These are phyloP conservation scores for Microtus oregoni DNA, from an alignment of 2,113 vertebrate genomes.

Conservation along the genomic window DNA sequence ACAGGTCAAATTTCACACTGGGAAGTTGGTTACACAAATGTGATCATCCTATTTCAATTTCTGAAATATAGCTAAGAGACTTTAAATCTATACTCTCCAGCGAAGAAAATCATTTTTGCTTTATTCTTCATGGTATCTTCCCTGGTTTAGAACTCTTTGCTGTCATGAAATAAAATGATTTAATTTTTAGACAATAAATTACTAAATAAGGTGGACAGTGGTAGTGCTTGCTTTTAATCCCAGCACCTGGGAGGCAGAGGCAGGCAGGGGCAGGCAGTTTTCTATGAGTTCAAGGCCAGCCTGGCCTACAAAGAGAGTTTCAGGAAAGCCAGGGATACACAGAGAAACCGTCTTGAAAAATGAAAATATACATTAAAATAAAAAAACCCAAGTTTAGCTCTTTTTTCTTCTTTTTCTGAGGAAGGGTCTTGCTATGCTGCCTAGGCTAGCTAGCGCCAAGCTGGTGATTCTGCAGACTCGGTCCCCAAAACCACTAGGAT, in stretches of 20 bases:
- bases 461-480: background rate
- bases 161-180: constrained; percentile 35
- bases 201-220: background rate
- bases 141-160: constrained; percentile 52
- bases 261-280: too few relatives aligned
- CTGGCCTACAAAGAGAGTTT: too few relatives aligned
- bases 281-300: too few relatives aligned
- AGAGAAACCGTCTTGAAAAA: too few relatives aligned
- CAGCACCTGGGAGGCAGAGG: too few relatives aligned
- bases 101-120: constrained; percentile 25
- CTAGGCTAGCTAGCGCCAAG: background rate
- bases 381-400: constrained; percentile 34
- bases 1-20: constrained; percentile 45
- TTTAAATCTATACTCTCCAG: background rate
- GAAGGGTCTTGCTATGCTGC: background rate
- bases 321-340: too few relatives aligned
- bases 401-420: background rate
- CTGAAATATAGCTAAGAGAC: constrained; percentile 60
- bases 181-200: constrained; percentile 33
- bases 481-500: background rate
- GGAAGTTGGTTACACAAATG: constrained; percentile 18
- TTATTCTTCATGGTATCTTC: constrained; percentile 38
- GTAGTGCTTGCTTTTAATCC: too few relatives aligned
- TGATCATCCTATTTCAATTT: constrained; percentile 55
- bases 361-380: constrained; percentile 18